Conservation (phyloP, 30 jellyfish, hydroid and myxozoan genomes). For the Chrysaora quinquecirrha region DNA sequence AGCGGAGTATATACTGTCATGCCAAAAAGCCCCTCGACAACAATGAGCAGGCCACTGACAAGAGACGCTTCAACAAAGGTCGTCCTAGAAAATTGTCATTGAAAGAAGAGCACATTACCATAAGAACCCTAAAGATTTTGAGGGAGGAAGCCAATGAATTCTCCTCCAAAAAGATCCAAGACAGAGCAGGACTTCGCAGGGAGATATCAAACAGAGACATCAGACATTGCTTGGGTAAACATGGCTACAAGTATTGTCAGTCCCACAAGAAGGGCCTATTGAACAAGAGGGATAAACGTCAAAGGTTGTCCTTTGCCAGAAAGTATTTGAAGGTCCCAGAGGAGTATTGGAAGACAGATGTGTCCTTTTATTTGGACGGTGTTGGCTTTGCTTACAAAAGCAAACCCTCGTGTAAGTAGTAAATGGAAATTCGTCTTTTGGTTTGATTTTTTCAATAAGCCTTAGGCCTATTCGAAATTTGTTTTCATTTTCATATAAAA, state of each 20-base stretch:
- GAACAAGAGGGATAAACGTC: neutral
- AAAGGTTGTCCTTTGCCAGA: slow-evolving; percentile 1
- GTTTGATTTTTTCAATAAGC: too few species aligned
- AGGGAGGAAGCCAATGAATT: neutral
- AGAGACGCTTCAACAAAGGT: neutral
- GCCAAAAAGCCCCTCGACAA: neutral
- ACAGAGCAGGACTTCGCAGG: slow-evolving; percentile 3
- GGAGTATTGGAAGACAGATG: too few species aligned
- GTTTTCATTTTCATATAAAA: too few species aligned
- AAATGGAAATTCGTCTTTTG: too few species aligned
- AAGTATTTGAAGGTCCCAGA: neutral
- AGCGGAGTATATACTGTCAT: neutral
- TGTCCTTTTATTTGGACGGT: too few species aligned
- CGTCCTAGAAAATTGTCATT: neutral
- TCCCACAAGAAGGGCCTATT: slow-evolving; percentile 3
- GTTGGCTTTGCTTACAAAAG: too few species aligned
- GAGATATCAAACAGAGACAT: neutral
- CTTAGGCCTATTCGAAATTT: too few species aligned
- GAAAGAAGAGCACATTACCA: neutral
- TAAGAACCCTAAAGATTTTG: neutral
- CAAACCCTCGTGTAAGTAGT: too few species aligned
- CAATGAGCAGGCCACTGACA: neutral
- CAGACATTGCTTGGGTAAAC: neutral
- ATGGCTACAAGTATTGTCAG: neutral
- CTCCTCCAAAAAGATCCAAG: neutral